A percentile compares a stretch with the other conserved stretches of the same genome.
Conservation (phyloP, 2,888 invertebrate species). For the Heliothis peltigera region DNA sequence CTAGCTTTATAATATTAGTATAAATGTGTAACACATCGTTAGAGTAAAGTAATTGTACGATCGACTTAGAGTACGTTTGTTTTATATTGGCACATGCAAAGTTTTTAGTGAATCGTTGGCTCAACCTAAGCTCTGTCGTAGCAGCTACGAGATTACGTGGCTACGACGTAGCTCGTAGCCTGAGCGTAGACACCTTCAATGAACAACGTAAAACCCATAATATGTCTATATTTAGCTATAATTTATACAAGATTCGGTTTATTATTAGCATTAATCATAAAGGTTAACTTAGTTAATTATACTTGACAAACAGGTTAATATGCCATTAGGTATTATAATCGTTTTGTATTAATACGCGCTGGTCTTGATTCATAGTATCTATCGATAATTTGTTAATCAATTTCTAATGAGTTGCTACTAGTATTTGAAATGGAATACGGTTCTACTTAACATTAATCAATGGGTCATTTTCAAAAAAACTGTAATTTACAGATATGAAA, state of each 20-base stretch:
- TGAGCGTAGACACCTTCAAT: constrained; percentile 7
- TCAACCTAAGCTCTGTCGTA: constrained; percentile 33
- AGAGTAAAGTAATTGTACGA: constrained; percentile 25
- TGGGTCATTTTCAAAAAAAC: too few relatives aligned
- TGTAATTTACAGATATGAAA: too few relatives aligned
- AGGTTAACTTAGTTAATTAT: neutral
- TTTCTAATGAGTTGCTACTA: constrained; percentile 1
- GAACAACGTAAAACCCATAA: neutral
- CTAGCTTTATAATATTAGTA: too few relatives aligned
- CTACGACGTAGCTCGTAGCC: constrained; percentile 49
- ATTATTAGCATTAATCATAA: neutral
- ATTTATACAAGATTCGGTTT: neutral
- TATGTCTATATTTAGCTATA: neutral
- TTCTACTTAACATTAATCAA: neutral
- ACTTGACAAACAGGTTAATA: constrained; percentile 4
- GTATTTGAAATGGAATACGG: neutral
- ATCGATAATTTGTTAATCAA: constrained; percentile 27
- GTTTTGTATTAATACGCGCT: constrained; percentile 8
- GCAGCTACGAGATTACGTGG: constrained; percentile 30
- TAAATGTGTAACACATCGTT: neutral
- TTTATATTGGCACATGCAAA: constrained; percentile 5
- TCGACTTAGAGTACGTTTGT: constrained; percentile 7
- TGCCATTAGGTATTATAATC: constrained; percentile 17
- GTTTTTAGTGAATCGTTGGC: constrained; percentile 31
- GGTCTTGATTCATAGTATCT: constrained; percentile 8